Conservation (phyloP, 2,113 vertebrate genomes). For the Corvus moneduloides region DNA sequence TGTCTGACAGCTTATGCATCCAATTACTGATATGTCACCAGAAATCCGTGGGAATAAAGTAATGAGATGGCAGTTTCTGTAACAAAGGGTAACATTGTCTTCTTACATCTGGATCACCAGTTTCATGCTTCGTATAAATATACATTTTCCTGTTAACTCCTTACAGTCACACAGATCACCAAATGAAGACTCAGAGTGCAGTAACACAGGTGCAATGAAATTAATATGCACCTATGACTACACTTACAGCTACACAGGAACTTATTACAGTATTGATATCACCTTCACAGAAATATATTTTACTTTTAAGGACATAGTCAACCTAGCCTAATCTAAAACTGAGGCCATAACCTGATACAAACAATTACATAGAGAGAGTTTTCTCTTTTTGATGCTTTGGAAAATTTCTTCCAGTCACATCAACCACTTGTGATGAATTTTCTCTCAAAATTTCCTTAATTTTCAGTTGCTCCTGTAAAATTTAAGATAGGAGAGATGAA, state of each 20-base stretch:
- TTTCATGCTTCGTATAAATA: slow-evolving; percentile 8
- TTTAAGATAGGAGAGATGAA: neutral
- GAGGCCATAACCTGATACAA: neutral
- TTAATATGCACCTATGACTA: neutral
- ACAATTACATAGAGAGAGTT: neutral
- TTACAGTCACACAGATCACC: neutral
- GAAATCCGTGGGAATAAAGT: slow-evolving; percentile 30
- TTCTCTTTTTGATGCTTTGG: neutral
- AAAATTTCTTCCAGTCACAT: neutral
- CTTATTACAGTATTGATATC: neutral
- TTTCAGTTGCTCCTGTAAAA: neutral
- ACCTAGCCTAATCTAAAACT: neutral
- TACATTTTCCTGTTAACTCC: slow-evolving; percentile 42
- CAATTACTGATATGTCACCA: slow-evolving; percentile 69
- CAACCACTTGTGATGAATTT: neutral
- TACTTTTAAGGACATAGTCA: neutral
- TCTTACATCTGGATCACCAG: slow-evolving; percentile 52
- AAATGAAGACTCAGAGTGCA: neutral
- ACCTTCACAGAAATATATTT: neutral
- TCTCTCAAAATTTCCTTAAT: neutral
- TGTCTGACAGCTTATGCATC: slow-evolving; percentile 62
- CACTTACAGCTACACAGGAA: neutral
- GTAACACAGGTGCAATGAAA: neutral
- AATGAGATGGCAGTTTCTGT: slow-evolving; percentile 62
- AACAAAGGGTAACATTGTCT: slow-evolving; percentile 68